Conservation (phyloP, 2,888 invertebrate genomes). For the Orchestes rusci region DNA sequence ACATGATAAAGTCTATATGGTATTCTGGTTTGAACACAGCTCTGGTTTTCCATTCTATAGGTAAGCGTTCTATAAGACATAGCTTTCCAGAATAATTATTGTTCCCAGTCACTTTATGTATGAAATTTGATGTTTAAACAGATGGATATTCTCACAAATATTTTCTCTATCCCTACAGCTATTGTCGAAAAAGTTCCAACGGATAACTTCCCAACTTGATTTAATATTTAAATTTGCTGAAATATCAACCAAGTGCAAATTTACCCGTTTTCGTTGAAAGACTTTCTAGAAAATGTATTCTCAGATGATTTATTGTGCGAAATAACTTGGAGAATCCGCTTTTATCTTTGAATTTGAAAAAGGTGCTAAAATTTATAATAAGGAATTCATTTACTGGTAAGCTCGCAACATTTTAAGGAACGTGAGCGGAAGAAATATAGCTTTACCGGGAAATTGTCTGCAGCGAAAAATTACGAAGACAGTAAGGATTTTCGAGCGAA, state of each 20-base stretch:
- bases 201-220: conserved; percentile 20
- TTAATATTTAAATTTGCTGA: conserved; percentile 20
- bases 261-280: conserved; percentile 11
- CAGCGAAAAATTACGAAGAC: conserved; percentile 9
- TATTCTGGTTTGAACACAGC: conserved; percentile 85
- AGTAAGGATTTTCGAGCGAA: neutral
- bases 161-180: conserved; percentile 28
- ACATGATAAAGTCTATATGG: conserved; percentile 85
- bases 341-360: no score
- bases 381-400: conserved; percentile 14
- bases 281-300: no score
- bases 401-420: conserved; percentile 11
- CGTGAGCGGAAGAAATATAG: conserved; percentile 9
- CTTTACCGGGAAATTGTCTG: conserved; percentile 9
- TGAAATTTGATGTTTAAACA: conserved; percentile 33
- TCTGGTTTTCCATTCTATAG: conserved; percentile 83
- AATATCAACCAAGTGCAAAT: conserved; percentile 17
- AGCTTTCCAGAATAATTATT: no score
- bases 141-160: conserved; percentile 33
- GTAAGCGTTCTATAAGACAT: conserved; percentile 45
- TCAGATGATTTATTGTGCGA: no score
- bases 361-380: conserved; percentile 12
- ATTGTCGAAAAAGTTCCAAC: conserved; percentile 16
- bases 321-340: no score
- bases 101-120: no score